Base-by-base conservation (phyloP, 1,140 invertebrate species). In the Asbolus verrucosus region DNA sequence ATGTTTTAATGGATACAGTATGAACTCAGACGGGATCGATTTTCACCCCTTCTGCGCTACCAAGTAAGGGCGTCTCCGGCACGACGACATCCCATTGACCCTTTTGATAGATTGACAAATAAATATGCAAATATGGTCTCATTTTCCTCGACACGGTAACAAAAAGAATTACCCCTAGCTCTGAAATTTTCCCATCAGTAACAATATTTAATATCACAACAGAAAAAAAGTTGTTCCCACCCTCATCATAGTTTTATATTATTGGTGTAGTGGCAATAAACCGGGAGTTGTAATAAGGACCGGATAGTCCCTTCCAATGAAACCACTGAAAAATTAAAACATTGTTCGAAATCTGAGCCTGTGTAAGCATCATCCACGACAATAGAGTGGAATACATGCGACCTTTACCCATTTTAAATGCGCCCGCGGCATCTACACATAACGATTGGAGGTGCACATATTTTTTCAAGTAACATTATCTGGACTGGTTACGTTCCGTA, bases 91-190 rank as follows among this genome's bases (percentile, higher is more conserved):
- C 60, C 67, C 61, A 59, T 72, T 72, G 70, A 72, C 71, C 71
- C 71, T 54, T 72, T 38, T 72, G 71, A 72, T 72, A 69, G 61
- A 72, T 72, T 69, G 71, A 72, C 67, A 72, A 69, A 72, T 72
- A 72, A 72, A 72, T 72, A 72, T 72, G 67, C 71, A 72, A 69
- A 66, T 67, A 72, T 68, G n/a, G n/a, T n/a, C n/a, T 38, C 66
- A 59, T 18, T 59, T 21, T 41, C 24, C 3, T 21, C 19, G 50
- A 11, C n/a, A 65, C 43, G 65, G 41, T 39, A 27, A 41, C 59
- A 69, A 62, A 65, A 61, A 65, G 41, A 41, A 62, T 50, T 21
- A 41, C 15, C 27, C 36, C 60, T 38, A 63, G 33, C 33, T 33
- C 62, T 46, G 59, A 38, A 67, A 67, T 60, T 71, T 71, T 71